Conservation (phyloP, 2,113 vertebrate species). For the Sphaerodactylus townsendi region DNA sequence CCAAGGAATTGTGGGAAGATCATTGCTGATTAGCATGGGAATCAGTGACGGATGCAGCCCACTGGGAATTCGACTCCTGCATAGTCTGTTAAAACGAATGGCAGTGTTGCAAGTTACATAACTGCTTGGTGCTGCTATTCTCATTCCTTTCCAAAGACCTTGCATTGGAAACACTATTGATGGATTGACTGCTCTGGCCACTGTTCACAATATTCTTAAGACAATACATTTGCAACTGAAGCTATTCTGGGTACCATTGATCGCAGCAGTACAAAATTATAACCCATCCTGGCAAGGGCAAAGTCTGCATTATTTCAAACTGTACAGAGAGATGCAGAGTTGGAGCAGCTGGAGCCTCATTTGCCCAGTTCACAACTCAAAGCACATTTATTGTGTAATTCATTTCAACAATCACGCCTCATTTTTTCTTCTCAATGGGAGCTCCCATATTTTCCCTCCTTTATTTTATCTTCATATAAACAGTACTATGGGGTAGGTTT, state of each 20-base stretch:
- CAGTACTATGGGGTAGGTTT: no score
- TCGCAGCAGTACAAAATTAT: neutral
- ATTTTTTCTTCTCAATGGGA: neutral
- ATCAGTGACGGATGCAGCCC: neutral
- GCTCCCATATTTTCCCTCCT: no score
- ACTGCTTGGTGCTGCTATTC: neutral
- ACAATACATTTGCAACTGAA: neutral
- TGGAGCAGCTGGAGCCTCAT: neutral
- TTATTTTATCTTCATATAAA: no score
- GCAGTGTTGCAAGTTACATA: neutral
- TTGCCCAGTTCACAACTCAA: neutral
- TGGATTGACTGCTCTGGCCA: neutral
- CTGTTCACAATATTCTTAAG: neutral
- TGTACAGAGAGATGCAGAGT: neutral
- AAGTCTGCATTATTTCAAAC: neutral
- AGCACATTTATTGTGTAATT: neutral
- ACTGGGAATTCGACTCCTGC: neutral
- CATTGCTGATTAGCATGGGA: conserved; percentile 34
- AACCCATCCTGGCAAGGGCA: neutral
- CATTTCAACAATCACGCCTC: no score
- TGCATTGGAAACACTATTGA: neutral
- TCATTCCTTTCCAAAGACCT: neutral
- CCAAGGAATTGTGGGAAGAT: conserved; percentile 35
- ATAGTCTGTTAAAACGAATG: neutral
- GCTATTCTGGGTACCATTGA: neutral